Evolutionary conservation across 1,140 invertebrate species (phyloP), one percentile per base, ranked within the genome.

Genomic region (Pinna nobilis): DNA sequence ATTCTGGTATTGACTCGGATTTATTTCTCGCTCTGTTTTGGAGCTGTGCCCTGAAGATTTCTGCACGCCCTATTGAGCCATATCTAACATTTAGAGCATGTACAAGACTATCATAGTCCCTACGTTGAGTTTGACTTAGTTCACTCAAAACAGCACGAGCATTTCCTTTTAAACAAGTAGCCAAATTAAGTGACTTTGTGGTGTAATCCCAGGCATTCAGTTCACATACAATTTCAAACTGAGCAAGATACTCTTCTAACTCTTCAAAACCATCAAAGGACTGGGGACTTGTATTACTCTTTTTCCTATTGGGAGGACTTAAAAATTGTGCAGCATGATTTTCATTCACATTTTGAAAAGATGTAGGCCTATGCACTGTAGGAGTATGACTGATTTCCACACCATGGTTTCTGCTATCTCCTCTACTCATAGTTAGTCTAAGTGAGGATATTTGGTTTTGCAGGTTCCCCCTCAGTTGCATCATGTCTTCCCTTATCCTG

Each of bases 141-240:
- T 60, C 57, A 37, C 57, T 37, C 2, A 60, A n/a, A 20, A 60
- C 25, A 4, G 57, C 30, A 15, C 33, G 57, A 33, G 57, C 57
- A 35, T 30, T 3, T 18, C 57, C 57, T 23, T 60, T 60, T 37
- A 60, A 37, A 33, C 57, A n/a, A 57, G 51, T 44, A n/a, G 66
- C 66, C 23, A 69, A 44, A 41, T 59, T 59, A 13, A 69, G 25
- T 23, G 66, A 69, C 47, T 69, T 59, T 18, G 47, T 44, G 20
- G 11, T 28, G 28, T 59, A 59, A 32, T 25, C 51, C 53, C 53
- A 69, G 15, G 33, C 35, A 32, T 69, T 55, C 18, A 69, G 20
- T 9, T 55, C 53, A n/a, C 39, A 20, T 32, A 69, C n/a, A 30
- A 69, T 69, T 47, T 69, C 63, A 51, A 35, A 65, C 35, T 65